Evolutionary conservation across 2,888 invertebrate genomes (phyloP).

Genomic region (Polia nebulosa): DNA sequence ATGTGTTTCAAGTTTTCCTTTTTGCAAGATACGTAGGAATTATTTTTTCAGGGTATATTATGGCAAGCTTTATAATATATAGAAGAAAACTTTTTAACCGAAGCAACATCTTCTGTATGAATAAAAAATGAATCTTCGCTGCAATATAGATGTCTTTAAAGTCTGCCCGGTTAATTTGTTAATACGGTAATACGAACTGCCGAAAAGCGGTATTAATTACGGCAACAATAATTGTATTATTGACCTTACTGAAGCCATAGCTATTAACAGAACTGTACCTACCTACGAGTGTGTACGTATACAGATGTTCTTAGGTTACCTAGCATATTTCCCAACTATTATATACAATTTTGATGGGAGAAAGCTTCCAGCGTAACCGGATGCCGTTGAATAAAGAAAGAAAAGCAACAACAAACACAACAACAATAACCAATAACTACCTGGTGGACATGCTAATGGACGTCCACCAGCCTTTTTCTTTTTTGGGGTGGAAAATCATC

Average conservation of each 20-base stretch:
- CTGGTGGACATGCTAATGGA: too few relatives aligned
- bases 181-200: background rate
- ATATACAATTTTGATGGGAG: too few relatives aligned
- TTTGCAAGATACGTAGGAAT: background rate
- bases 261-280: background rate
- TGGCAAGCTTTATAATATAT: background rate
- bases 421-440: too few relatives aligned
- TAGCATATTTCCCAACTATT: too few relatives aligned
- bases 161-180: background rate
- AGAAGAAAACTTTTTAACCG: background rate
- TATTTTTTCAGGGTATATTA: background rate
- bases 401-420: too few relatives aligned
- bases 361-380: too few relatives aligned
- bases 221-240: background rate
- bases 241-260: background rate
- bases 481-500: too few relatives aligned
- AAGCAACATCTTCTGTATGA: too few relatives aligned
- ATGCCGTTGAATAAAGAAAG: too few relatives aligned
- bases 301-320: too few relatives aligned
- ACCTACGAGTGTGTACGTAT: too few relatives aligned
- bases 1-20: constrained; percentile 44
- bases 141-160: background rate
- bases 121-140: background rate
- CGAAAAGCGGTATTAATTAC: background rate
- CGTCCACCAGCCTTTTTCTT: too few relatives aligned